phyloP scores from a whole-genome alignment of 2,888 invertebrate genomes.

The Nemurella pictetii region DNA sequence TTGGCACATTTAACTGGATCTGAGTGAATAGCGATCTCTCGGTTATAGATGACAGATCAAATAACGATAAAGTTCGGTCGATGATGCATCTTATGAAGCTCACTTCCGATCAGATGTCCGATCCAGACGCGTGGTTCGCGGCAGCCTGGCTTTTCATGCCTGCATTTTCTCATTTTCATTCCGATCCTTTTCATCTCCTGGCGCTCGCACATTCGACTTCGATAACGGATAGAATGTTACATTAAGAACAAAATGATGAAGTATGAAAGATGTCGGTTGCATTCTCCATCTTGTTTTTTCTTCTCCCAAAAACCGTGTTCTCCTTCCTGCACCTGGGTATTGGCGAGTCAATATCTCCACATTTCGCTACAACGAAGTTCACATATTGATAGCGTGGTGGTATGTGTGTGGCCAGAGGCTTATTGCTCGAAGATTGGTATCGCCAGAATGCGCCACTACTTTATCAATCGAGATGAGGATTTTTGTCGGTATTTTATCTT shows the following conservation, averaged over 20 bases:
- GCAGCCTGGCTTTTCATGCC: neutral
- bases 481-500: slow-evolving; percentile 22
- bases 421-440: neutral
- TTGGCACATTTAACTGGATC: neutral
- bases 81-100: neutral
- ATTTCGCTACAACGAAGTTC: neutral
- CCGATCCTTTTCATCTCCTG: neutral
- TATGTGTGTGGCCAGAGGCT: neutral
- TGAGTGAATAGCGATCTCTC: neutral
- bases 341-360: neutral
- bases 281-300: neutral
- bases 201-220: neutral
- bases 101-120: neutral
- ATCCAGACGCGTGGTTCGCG: neutral
- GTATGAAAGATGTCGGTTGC: neutral
- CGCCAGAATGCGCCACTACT: neutral
- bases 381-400: slow-evolving; percentile 1
- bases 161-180: neutral
- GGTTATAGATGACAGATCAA: neutral
- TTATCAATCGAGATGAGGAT: slow-evolving; percentile 16
- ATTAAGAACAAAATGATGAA: neutral
- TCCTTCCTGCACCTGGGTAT: neutral
- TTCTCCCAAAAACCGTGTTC: neutral
- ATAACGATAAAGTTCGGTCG: neutral
- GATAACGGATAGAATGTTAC: neutral